phyloP scores from a whole-genome alignment of 2,888 invertebrate genomes.

The Chloroclystis v-ata region DNA sequence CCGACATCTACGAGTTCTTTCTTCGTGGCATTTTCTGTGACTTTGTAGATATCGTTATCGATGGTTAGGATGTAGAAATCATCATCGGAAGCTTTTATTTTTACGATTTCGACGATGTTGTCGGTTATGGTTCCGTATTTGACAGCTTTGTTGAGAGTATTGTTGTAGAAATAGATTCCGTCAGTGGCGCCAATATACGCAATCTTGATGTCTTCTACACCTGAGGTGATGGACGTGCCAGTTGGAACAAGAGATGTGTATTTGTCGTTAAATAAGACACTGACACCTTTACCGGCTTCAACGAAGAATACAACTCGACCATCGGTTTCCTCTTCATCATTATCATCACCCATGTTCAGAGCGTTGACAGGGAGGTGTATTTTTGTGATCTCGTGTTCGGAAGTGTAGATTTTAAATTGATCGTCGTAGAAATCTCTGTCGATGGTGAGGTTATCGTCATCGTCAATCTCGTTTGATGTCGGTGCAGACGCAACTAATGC shows the following conservation, averaged over 20 bases:
- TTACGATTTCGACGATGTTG: slow-evolving; percentile 43
- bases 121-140: slow-evolving; percentile 52
- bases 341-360: slow-evolving; percentile 20
- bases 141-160: slow-evolving; percentile 28
- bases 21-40: slow-evolving; percentile 47
- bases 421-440: slow-evolving; percentile 14
- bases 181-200: slow-evolving; percentile 38
- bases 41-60: slow-evolving; percentile 48
- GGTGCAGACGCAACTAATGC: slow-evolving; percentile 23
- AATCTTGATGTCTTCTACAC: slow-evolving; percentile 31
- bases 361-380: slow-evolving; percentile 39
- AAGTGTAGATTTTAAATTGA: slow-evolving; percentile 28
- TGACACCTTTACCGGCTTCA: slow-evolving; percentile 47
- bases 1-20: slow-evolving; percentile 44
- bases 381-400: slow-evolving; percentile 40
- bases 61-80: slow-evolving; percentile 50
- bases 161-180: slow-evolving; percentile 41
- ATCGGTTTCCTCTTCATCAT: slow-evolving; percentile 7
- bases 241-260: slow-evolving; percentile 40
- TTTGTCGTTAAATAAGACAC: slow-evolving; percentile 31
- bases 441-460: slow-evolving; percentile 10
- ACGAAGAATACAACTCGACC: slow-evolving; percentile 18
- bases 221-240: slow-evolving; percentile 40
- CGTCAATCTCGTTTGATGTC: slow-evolving; percentile 9
- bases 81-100: slow-evolving; percentile 40